These are phyloP conservation scores for Choreutis nemorana DNA, from an alignment of 2,888 invertebrate genomes.

Conservation along the genomic window DNA sequence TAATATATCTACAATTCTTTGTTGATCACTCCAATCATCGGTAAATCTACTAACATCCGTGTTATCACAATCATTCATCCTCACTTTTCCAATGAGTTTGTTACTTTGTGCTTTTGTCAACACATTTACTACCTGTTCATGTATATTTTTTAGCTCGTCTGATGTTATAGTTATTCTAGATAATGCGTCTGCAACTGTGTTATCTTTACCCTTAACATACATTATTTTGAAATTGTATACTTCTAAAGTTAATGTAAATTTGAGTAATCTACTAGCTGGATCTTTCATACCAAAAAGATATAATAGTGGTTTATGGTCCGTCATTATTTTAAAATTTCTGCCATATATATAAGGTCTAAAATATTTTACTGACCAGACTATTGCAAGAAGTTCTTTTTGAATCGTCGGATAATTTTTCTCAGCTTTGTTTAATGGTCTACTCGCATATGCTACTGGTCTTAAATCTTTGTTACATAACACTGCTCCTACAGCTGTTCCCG, in stretches of 20 bases:
- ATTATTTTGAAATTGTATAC: no score
- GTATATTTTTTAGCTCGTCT: no score
- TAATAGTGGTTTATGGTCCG: no score
- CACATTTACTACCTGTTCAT: no score
- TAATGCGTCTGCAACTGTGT: slow-evolving; percentile 6
- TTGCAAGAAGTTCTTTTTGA: slow-evolving; percentile 10
- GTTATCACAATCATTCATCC: no score
- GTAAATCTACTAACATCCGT: not conserved
- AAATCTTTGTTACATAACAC: slow-evolving; percentile 4
- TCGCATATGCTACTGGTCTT: slow-evolving; percentile 11
- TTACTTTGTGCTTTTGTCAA: no score
- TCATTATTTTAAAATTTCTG: slow-evolving; percentile 7
- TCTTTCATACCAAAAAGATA: no score
- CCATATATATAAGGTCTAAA: slow-evolving; percentile 12
- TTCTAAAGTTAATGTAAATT: no score
- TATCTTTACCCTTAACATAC: no score
- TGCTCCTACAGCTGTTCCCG: slow-evolving; percentile 9
- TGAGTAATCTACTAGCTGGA: no score
- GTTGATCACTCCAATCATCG: slow-evolving; percentile 2
- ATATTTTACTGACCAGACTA: slow-evolving; percentile 10
- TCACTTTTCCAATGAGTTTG: no score
- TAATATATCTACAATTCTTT: slow-evolving; percentile 2
- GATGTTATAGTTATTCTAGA: slow-evolving; percentile 1
- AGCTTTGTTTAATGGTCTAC: slow-evolving; percentile 7
- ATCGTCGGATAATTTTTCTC: slow-evolving; percentile 10